Evolutionary conservation across 2,113 vertebrate genomes (phyloP), one percentile per base, ranked within the genome.

Genomic region (Phyllopteryx taeniolatus): DNA sequence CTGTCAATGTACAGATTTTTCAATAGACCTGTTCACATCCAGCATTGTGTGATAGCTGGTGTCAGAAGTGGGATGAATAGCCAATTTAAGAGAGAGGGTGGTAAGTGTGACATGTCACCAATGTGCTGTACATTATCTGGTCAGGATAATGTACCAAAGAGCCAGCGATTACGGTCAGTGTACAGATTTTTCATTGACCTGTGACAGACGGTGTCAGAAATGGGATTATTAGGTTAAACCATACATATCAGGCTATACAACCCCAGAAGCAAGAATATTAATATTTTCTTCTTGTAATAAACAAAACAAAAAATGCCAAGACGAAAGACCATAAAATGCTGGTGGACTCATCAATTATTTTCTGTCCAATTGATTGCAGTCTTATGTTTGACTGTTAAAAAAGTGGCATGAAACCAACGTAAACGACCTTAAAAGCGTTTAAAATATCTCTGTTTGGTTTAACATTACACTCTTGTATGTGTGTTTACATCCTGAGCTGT

Each of bases 401-500:
- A 4, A 12, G 6, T 17, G 59, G 5, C 31, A 61, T 3, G 59
- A 59, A 51, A 56, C 53, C 53, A 12, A n/a, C 53, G 53, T 20
- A 56, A 56, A 56, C 53, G n/a, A 14, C 31, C 31, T 39, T 53
- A 13, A 22, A 11, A 53, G 19, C 8, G 14, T 2, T 17, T 59
- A 2, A 31, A 13, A 33, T 61, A 35, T 67, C 46, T 44, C 14
- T 14, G 59, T 43, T 22, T n/a, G 0, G 7, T 51, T 35, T 61
- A 44, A 42, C 27, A 2, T 39, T 33, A 20, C 63, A 12, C 44
- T 72, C 68, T 12, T 8, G n/a, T 68, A 27, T 53, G 11, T 42
- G 11, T 68, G n/a, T 77, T 43, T 61, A 39, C 71, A 17, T 68
- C 68, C 61, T 65, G 2, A 33, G 63, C 68, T 49, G 22, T 22